Percentiles rank a stretch among this genome's conserved stretches.
Evolutionary conservation across 2,113 vertebrate genomes (phyloP).

Genomic region (Candoia aspera): DNA sequence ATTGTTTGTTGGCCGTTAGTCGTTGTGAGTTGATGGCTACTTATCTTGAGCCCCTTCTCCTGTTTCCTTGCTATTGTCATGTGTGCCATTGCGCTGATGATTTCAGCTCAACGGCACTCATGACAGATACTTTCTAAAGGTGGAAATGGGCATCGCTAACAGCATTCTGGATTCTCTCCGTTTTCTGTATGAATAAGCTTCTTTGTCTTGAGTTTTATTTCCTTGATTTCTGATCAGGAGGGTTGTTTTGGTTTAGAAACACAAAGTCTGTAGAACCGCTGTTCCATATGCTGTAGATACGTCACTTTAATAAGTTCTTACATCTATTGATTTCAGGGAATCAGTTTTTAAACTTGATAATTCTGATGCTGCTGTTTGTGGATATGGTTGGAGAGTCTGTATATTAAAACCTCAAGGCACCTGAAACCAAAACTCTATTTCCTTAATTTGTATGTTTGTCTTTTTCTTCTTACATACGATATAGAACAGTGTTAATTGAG

Average conservation of each 20-base stretch:
- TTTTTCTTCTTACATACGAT: neutral
- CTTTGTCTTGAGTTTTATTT: neutral
- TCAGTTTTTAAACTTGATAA: neutral
- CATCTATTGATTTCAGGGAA: neutral
- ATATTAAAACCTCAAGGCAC: neutral
- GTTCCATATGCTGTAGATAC: neutral
- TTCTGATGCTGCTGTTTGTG: neutral
- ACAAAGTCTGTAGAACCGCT: neutral
- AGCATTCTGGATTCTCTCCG: neutral
- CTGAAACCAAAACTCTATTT: neutral
- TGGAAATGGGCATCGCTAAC: neutral
- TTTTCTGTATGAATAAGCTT: neutral
- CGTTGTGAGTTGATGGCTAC: too few relatives aligned
- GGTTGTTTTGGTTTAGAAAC: neutral
- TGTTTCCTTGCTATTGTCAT: too few relatives aligned
- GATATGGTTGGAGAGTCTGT: neutral
- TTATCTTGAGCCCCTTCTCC: too few relatives aligned
- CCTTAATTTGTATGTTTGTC: neutral
- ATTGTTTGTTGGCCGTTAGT: too few relatives aligned
- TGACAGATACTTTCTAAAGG: conserved; percentile 7
- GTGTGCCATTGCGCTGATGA: too few relatives aligned
- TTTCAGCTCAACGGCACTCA: too few relatives aligned
- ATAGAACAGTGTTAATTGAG: neutral
- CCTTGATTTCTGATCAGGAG: neutral
- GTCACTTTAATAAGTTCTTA: neutral